Evolutionary conservation across 2,888 invertebrate species (phyloP).

Genomic region (Cephalotes varians): DNA sequence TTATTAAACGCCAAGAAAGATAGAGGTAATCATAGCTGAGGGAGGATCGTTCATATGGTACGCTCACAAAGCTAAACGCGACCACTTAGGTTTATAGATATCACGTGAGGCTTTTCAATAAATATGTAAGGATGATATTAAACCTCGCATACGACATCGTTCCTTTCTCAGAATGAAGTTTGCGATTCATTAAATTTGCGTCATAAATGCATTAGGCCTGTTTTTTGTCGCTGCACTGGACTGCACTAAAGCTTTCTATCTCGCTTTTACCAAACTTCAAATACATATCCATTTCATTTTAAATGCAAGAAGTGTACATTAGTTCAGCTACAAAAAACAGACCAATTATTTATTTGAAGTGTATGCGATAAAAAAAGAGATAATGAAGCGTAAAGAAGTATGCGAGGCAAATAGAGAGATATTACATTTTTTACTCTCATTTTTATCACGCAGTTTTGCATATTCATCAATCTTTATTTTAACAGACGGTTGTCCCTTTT

Average conservation of each 20-base stretch:
- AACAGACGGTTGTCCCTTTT: neutral
- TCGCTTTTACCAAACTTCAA: no score
- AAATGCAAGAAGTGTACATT: no score
- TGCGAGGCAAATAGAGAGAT: no score
- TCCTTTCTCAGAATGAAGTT: neutral
- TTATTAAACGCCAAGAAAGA: conserved; percentile 54
- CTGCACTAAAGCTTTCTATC: no score
- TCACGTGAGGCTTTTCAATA: neutral
- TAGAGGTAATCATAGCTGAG: neutral
- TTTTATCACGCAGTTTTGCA: neutral
- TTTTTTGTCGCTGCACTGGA: no score
- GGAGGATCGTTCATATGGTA: neutral
- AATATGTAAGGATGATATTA: neutral
- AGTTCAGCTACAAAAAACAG: no score
- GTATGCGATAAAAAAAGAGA: neutral
- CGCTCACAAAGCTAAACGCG: neutral
- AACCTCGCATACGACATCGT: neutral
- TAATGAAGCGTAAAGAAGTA: neutral
- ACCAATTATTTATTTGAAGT: neutral
- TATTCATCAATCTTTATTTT: neutral
- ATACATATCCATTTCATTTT: no score
- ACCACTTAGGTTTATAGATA: neutral
- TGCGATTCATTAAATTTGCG: neutral
- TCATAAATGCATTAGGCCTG: no score
- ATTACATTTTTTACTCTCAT: neutral